Percentiles rank a stretch among this genome's conserved stretches.
These are phyloP conservation scores for Eira barbara DNA, from an alignment of 2,113 vertebrate genomes.

Conservation along the genomic window DNA sequence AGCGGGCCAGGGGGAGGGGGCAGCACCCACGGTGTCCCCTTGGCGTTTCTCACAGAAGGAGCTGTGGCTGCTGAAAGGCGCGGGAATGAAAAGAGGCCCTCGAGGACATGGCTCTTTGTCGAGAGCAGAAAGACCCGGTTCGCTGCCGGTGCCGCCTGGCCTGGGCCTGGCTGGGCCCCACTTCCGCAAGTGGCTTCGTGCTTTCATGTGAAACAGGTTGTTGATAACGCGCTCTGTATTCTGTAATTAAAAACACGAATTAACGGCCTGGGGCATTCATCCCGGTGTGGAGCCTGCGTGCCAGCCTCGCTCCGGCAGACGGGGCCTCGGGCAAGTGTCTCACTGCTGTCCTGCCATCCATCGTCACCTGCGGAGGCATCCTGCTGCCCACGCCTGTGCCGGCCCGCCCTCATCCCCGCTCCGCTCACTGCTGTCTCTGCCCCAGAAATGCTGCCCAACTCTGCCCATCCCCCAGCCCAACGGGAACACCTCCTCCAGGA, in stretches of 20 bases:
- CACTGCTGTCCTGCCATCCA: background rate
- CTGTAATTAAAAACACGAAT: constrained; percentile 44
- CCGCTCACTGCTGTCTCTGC: rapidly evolving
- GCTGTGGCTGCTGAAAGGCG: rapidly evolving
- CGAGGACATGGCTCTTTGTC: background rate
- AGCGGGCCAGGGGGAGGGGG: background rate
- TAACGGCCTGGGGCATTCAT: constrained; percentile 62
- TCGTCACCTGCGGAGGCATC: rapidly evolving
- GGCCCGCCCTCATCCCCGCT: rapidly evolving
- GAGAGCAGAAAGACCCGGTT: background rate
- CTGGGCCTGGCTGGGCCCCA: background rate
- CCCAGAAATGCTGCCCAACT: background rate
- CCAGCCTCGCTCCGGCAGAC: background rate
- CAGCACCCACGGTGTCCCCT: rapidly evolving
- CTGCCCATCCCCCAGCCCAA: background rate
- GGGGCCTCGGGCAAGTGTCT: background rate
- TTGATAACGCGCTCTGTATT: constrained; percentile 65
- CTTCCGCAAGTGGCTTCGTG: background rate
- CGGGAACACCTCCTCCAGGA: background rate
- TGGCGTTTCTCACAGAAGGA: background rate
- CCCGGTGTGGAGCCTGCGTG: background rate
- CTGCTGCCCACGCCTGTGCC: rapidly evolving
- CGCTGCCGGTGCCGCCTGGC: rapidly evolving
- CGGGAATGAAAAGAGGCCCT: background rate
- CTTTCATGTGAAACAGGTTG: constrained; percentile 59